Evolutionary conservation across 2,888 invertebrate species (phyloP).

Genomic region (Dicranocentrus wangi): DNA sequence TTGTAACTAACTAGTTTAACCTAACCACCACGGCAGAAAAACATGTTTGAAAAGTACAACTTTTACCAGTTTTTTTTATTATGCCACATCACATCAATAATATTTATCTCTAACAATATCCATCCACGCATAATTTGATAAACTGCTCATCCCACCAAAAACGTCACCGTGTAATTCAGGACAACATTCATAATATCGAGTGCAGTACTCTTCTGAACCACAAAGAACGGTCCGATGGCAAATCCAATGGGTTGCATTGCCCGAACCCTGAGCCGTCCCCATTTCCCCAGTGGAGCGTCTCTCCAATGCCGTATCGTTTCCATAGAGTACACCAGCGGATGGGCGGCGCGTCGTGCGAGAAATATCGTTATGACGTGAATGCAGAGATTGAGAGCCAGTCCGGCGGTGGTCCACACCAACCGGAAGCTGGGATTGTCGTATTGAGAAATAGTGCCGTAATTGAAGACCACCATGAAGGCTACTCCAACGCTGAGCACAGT

Average conservation of each 20-base stretch:
- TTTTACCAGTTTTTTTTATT: too few relatives aligned
- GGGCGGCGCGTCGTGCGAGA: neutral
- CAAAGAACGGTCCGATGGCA: conserved; percentile 4
- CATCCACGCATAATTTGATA: too few relatives aligned
- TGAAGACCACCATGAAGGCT: neutral
- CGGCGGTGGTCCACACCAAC: neutral
- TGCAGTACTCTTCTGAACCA: neutral
- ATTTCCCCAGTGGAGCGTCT: neutral
- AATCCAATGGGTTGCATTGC: neutral
- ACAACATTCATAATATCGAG: neutral
- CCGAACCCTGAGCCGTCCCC: neutral
- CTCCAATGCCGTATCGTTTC: neutral
- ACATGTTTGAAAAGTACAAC: too few relatives aligned
- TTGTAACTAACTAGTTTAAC: too few relatives aligned
- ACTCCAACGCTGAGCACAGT: neutral
- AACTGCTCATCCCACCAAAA: neutral
- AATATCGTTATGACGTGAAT: neutral
- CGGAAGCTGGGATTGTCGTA: neutral
- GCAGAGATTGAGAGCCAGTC: neutral
- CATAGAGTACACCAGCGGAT: neutral
- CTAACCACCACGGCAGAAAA: too few relatives aligned
- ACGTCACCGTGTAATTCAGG: neutral
- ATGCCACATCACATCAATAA: too few relatives aligned
- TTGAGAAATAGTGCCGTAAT: neutral
- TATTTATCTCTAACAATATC: too few relatives aligned